A percentile compares a stretch with the other conserved stretches of the same genome.
These are phyloP conservation scores for Acrocephalus arundinaceus DNA, from an alignment of 2,113 vertebrate genomes.

Conservation along the genomic window DNA sequence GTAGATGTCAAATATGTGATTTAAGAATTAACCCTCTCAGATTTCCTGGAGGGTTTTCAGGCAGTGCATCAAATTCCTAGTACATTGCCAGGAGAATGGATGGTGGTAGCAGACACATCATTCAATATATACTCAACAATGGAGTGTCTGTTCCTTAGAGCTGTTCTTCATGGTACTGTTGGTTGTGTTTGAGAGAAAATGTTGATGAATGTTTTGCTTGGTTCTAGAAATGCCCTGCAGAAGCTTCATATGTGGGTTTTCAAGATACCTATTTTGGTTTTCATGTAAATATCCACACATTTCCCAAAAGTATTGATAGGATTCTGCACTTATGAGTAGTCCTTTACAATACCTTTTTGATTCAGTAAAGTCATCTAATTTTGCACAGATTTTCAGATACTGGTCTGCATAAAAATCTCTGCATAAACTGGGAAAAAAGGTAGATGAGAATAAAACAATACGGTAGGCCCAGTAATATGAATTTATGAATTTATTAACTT, in stretches of 20 bases:
- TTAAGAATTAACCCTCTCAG: constrained; percentile 16
- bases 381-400: background rate
- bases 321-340: background rate
- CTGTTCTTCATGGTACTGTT: background rate
- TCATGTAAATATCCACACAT: background rate
- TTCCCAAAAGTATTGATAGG: background rate
- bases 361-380: background rate
- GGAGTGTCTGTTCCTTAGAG: background rate
- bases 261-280: background rate
- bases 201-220: background rate
- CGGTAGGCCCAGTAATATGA: background rate
- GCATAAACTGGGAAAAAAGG: background rate
- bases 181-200: background rate
- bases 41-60: background rate
- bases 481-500: background rate
- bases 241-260: background rate
- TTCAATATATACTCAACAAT: background rate
- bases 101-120: background rate
- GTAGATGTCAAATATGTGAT: background rate
- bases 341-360: background rate
- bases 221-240: background rate
- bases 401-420: background rate
- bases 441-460: background rate
- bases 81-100: background rate
- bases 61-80: background rate